A percentile compares a stretch with the other conserved stretches of the same genome.
These are phyloP conservation scores for Speoplatyrhinus poulsoni DNA, from an alignment of 2,113 vertebrate genomes.

Conservation along the genomic window DNA sequence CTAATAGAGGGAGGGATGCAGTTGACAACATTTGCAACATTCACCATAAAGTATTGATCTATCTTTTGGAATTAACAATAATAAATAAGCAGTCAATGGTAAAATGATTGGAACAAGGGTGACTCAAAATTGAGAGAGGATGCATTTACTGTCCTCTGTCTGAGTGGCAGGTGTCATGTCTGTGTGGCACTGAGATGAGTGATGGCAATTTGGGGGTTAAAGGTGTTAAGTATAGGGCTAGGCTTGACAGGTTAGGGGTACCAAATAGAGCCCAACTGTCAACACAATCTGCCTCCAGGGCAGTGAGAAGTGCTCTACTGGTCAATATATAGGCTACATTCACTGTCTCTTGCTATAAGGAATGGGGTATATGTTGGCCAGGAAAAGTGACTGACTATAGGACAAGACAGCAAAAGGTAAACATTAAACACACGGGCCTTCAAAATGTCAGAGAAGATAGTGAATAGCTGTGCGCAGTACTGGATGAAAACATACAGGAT, in stretches of 20 bases:
- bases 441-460: constrained; percentile 24
- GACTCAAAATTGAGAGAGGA: constrained; percentile 47
- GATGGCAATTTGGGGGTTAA: constrained; percentile 39
- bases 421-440: constrained; percentile 22
- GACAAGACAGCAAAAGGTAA: constrained; percentile 35
- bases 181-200: constrained; percentile 58
- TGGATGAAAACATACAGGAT: constrained; percentile 24
- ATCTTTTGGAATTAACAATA: constrained; percentile 26
- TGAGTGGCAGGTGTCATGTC: constrained; percentile 59
- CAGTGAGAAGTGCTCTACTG: constrained; percentile 20
- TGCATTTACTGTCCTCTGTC: constrained; percentile 42
- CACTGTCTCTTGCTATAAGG: constrained; percentile 14
- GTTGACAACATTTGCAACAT: constrained; percentile 2
- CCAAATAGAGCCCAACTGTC: constrained; percentile 33
- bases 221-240: constrained; percentile 33
- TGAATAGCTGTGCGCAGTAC: constrained; percentile 24
- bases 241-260: constrained; percentile 30
- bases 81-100: constrained; percentile 24
- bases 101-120: constrained; percentile 37
- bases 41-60: constrained; percentile 8
- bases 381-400: constrained; percentile 22
- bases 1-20: not conserved
- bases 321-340: constrained; percentile 16
- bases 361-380: constrained; percentile 12
- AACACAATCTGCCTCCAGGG: constrained; percentile 42